Conservation (phyloP, 1,140 invertebrate genomes). For the Gryllus bimaculatus region DNA sequence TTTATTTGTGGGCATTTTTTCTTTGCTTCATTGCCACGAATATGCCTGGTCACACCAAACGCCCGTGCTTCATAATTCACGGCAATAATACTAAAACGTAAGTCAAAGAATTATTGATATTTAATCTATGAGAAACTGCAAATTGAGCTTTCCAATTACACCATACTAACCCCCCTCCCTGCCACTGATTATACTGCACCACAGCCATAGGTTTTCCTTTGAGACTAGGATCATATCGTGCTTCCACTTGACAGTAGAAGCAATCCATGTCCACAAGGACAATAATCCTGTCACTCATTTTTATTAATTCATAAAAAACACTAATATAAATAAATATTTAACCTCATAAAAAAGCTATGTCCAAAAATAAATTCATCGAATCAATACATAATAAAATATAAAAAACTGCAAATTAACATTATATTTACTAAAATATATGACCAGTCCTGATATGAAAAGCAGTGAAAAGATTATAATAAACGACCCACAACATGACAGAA, state of each 20-base stretch:
- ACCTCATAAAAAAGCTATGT: no score
- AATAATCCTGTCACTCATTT: conserved; percentile 52
- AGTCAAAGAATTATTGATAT: neutral
- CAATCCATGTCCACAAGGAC: conserved; percentile 96
- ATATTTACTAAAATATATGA: no score
- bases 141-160: neutral
- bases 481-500: neutral
- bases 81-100: conserved; percentile 73
- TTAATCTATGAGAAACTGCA: neutral
- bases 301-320: neutral
- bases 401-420: no score
- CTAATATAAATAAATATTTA: no score
- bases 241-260: conserved; percentile 95
- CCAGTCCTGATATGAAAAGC: no score
- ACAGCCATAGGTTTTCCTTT: conserved; percentile 85
- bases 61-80: conserved; percentile 93
- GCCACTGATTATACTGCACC: conserved; percentile 89
- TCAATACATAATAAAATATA: no score
- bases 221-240: conserved; percentile 68
- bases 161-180: conserved; percentile 69
- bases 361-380: no score
- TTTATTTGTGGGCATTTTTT: conserved; percentile 78
- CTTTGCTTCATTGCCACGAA: conserved; percentile 87
- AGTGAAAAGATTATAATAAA: neutral
- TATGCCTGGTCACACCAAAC: conserved; percentile 76